Percentiles rank a stretch among this genome's conserved stretches.
Evolutionary conservation across 2,113 vertebrate genomes (phyloP).

Genomic region (Pristiophorus japonicus): DNA sequence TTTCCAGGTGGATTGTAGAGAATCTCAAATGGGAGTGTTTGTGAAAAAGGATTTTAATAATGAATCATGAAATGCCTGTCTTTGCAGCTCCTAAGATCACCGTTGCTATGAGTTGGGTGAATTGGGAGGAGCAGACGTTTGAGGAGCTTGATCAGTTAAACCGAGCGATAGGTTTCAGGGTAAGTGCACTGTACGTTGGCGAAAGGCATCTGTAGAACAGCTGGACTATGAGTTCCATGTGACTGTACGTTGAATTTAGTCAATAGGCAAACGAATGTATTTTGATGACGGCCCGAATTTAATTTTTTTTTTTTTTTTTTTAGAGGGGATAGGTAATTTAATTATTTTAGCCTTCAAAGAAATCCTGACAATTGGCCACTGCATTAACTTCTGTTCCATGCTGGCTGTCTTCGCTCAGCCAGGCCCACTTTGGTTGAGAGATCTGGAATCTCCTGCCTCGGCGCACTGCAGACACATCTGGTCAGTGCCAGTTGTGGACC

Average conservation of each 20-base stretch:
- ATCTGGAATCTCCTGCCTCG: not conserved
- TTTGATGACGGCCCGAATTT: not conserved
- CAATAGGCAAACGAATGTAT: not conserved
- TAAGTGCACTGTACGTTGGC: constrained; percentile 49
- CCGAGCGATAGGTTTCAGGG: constrained; percentile 73
- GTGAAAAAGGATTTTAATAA: not conserved
- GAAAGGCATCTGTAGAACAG: not conserved
- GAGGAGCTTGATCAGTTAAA: constrained; percentile 67
- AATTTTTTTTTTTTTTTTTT: not conserved
- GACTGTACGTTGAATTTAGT: not conserved
- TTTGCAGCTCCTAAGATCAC: constrained; percentile 77
- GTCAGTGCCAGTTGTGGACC: not conserved
- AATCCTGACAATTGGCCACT: not conserved
- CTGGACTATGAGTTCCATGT: not conserved
- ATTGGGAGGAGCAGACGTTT: constrained; percentile 84
- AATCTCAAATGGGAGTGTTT: not conserved
- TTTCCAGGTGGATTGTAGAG: not conserved
- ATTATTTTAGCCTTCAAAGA: not conserved
- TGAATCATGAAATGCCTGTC: not conserved
- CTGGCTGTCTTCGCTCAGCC: not conserved
- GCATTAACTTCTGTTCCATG: no score
- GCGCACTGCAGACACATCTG: not conserved
- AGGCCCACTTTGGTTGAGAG: not conserved
- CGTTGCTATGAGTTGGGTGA: constrained; percentile 68
- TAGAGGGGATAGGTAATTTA: not conserved